phyloP scores from a whole-genome alignment of 2,113 vertebrate genomes.

The Upupa epops region DNA sequence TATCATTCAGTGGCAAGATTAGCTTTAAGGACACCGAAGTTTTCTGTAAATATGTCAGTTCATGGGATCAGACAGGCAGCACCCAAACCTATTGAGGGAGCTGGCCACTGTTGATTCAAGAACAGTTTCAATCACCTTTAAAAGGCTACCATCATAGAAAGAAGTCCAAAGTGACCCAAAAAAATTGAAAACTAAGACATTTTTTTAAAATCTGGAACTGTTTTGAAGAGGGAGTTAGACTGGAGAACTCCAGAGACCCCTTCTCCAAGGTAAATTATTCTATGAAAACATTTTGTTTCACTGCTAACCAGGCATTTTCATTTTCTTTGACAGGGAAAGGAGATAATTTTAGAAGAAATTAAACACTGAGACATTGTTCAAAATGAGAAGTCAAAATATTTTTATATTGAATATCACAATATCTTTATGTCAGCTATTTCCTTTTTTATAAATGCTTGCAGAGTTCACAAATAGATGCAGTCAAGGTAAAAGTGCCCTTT shows the following conservation, averaged over 20 bases:
- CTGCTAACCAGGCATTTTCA: not conserved
- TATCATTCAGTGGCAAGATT: not conserved
- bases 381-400: constrained; percentile 23
- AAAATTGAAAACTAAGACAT: not conserved
- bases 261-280: not conserved
- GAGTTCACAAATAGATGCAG: constrained; percentile 5
- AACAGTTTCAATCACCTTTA: not conserved
- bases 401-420: not conserved
- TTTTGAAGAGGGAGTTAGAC: not conserved
- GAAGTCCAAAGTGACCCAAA: not conserved
- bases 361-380: not conserved
- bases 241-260: not conserved
- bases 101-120: rapidly evolving
- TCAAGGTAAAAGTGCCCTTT: constrained; percentile 1
- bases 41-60: not conserved
- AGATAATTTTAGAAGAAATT: not conserved
- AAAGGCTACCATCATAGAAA: not conserved
- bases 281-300: not conserved
- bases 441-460: constrained; percentile 3
- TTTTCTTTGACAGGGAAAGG: not conserved
- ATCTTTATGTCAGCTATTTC: constrained; percentile 16
- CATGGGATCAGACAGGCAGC: not conserved
- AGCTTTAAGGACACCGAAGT: not conserved
- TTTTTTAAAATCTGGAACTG: not conserved
- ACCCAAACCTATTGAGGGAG: not conserved